Base-by-base conservation (phyloP, 2,888 invertebrate genomes). In the Aphodius sticticus region DNA sequence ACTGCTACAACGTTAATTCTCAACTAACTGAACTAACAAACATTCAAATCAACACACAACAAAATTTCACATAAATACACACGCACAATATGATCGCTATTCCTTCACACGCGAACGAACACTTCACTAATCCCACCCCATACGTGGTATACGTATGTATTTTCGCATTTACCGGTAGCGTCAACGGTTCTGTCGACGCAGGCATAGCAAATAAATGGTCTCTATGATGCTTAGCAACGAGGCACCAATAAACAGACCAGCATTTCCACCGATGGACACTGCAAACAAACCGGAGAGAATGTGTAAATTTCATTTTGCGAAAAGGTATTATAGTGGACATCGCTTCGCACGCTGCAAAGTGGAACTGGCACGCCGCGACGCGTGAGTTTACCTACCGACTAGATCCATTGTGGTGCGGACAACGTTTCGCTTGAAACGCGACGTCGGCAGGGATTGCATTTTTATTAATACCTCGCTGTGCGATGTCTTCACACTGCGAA, bases 221-320 rank as follows among this genome's bases (percentile, higher is more conserved):
- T 93, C 93, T 14, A 92, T 89, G 70, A 92, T 88, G 82, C 92
- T 92, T 1, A 93, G 88, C 16, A 93, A 86, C 0, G 93, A 93
- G 16, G 92, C 93, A 16, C 92, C 93, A 82, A 92, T 91, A 84
- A 93, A 93, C 12, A 92, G 90, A 0, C 92, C 92, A 0, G 91
- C 91, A 0, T 92, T 91, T n/a, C 92, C 92, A 6, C 93, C 93
- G 74, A 92, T 88, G 80, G 92, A 92, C 83, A 93, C 93, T 93
- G 88, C 78, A 91, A 74, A 74, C 5, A 35, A 35, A 71, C 6
- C 35, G 12, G 78, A 79, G n/a, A 7, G 35, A 77, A 79, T 79
- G 74, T 79, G 9, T 1, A 53, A 53, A 26, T 26, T 26, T 26
- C 26, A 26, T 26, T 26, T 3, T 3, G 3, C 3, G 71, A 70